These are phyloP conservation scores for Luperina nickerlii DNA, from an alignment of 2,888 invertebrate genomes.

Conservation along the genomic window DNA sequence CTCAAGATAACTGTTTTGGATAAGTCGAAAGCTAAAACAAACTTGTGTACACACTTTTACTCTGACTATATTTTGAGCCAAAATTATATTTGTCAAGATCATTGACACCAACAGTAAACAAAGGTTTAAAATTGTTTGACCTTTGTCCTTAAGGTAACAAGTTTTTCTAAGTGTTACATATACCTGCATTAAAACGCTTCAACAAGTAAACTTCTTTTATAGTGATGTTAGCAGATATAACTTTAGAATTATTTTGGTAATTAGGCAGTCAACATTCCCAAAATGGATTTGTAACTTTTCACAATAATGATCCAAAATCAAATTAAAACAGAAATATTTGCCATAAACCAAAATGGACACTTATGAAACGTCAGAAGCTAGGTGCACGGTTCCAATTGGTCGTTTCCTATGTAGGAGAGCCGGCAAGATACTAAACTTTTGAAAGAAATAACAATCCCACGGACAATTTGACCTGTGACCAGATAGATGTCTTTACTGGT, in stretches of 20 bases:
- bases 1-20: not conserved
- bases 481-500: not conserved
- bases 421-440: no score
- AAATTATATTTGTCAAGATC: slow-evolving; percentile 42
- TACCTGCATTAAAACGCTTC: not conserved
- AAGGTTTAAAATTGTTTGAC: not conserved
- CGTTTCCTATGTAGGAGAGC: no score
- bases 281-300: not conserved
- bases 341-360: no score
- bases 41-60: slow-evolving; percentile 22
- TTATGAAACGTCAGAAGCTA: no score
- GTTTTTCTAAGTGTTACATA: not conserved
- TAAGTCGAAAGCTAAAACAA: slow-evolving; percentile 32
- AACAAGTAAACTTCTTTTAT: not conserved
- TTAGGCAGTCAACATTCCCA: not conserved
- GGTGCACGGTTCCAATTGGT: no score
- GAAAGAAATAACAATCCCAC: not conserved
- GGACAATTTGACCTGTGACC: slow-evolving; percentile 13
- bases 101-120: slow-evolving; percentile 32
- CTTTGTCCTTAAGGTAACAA: not conserved
- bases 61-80: slow-evolving; percentile 10
- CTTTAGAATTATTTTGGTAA: not conserved
- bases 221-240: not conserved
- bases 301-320: not conserved
- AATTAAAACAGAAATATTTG: no score